Conservation (phyloP, 2,888 invertebrate genomes). For the Papilio protenor region DNA sequence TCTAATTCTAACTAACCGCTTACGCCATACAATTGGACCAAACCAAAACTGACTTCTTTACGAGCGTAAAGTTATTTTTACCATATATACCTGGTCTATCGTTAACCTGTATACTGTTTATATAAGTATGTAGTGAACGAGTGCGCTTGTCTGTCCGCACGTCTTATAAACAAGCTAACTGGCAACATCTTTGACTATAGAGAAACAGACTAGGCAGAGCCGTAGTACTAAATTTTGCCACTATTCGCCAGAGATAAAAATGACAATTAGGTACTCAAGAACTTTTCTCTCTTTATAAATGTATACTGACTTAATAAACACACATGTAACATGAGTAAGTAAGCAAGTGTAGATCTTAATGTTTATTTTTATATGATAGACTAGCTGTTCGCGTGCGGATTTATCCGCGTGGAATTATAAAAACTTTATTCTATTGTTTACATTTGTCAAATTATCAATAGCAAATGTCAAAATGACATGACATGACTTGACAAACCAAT, state of each 20-base stretch:
- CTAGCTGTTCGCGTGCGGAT: too few relatives aligned
- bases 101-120: constrained; percentile 35
- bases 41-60: not conserved
- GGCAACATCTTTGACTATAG: constrained; percentile 15
- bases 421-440: too few relatives aligned
- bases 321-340: not conserved
- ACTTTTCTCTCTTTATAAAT: not conserved
- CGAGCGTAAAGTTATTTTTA: constrained; percentile 28
- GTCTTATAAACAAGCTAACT: constrained; percentile 32
- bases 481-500: too few relatives aligned
- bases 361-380: not conserved
- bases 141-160: constrained; percentile 28
- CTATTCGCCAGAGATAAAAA: not conserved
- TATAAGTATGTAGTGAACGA: constrained; percentile 7
- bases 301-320: too few relatives aligned
- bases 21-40: constrained; percentile 22
- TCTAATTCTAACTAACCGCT: not conserved
- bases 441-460: too few relatives aligned
- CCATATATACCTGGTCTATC: constrained; percentile 25
- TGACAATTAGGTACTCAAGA: not conserved
- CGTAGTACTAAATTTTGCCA: not conserved
- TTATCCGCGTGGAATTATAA: too few relatives aligned
- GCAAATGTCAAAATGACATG: too few relatives aligned
- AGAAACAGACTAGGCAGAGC: not conserved
- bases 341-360: not conserved